These are phyloP conservation scores for Bradypodion pumilum DNA, from an alignment of 2,797 vertebrate genomes.

Conservation along the genomic window DNA sequence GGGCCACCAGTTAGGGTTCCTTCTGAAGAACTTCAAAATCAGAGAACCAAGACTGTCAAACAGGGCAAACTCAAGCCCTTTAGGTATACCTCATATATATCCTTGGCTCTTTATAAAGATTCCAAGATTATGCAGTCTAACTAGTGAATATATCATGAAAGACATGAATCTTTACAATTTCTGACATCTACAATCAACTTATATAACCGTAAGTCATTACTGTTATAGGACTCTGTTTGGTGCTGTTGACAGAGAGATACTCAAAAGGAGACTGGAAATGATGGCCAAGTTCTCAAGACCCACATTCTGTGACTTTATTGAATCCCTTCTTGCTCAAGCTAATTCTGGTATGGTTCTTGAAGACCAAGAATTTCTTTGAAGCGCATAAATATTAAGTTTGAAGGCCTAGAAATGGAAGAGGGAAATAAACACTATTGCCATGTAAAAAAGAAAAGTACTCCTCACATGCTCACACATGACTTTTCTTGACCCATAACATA, in stretches of 20 bases:
- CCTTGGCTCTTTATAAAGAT: too few relatives aligned
- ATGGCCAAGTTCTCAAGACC: neutral
- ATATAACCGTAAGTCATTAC: neutral
- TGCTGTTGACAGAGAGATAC: too few relatives aligned
- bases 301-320: neutral
- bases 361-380: neutral
- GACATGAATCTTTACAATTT: neutral
- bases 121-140: neutral
- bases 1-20: neutral
- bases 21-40: too few relatives aligned
- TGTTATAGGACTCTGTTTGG: neutral
- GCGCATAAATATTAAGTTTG: neutral
- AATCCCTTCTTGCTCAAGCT: neutral
- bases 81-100: neutral
- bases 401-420: neutral
- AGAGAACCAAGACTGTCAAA: neutral
- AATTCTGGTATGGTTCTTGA: neutral
- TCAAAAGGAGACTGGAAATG: neutral
- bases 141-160: neutral
- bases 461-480: too few relatives aligned
- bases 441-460: neutral
- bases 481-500: too few relatives aligned
- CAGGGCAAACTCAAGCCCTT: neutral
- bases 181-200: neutral
- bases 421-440: neutral